Conservation (phyloP, 2,113 vertebrate genomes). For the Monarcha castaneiventris region DNA sequence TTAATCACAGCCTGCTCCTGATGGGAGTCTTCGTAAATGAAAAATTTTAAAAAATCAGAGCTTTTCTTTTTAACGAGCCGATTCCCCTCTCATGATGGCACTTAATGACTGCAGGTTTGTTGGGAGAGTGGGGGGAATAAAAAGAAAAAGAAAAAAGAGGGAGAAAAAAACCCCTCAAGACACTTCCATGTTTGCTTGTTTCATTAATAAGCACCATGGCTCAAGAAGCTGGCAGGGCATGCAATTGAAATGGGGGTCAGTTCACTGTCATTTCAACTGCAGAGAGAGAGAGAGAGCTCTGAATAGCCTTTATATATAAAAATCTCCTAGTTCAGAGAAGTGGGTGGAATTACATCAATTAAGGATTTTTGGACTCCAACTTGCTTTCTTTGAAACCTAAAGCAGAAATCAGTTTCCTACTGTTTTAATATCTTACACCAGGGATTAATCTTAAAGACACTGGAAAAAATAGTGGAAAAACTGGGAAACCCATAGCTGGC, state of each 20-base stretch:
- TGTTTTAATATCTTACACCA: not conserved
- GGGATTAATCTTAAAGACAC: not conserved
- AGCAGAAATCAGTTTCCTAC: not conserved
- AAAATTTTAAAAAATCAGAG: not conserved
- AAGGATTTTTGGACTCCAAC: not conserved
- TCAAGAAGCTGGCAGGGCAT: not conserved
- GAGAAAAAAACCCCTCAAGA: not conserved
- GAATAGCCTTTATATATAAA: not conserved
- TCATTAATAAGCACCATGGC: not conserved
- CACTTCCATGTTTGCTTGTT: not conserved
- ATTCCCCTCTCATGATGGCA: conserved; percentile 55
- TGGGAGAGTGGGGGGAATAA: not conserved
- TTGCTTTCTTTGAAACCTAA: not conserved
- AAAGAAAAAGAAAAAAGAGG: not conserved
- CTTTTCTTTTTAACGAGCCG: conserved; percentile 59
- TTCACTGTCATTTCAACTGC: not conserved
- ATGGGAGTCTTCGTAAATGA: conserved; percentile 64
- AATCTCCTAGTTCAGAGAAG: not conserved
- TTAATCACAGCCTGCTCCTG: conserved; percentile 78
- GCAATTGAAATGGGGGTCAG: not conserved
- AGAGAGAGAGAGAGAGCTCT: not conserved
- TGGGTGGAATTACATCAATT: not conserved
- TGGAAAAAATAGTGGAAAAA: not conserved
- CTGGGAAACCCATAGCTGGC: not conserved
- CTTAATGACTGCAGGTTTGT: conserved; percentile 11